Evolutionary conservation across 2,113 vertebrate genomes (phyloP).

Genomic region (Panurus biarmicus): DNA sequence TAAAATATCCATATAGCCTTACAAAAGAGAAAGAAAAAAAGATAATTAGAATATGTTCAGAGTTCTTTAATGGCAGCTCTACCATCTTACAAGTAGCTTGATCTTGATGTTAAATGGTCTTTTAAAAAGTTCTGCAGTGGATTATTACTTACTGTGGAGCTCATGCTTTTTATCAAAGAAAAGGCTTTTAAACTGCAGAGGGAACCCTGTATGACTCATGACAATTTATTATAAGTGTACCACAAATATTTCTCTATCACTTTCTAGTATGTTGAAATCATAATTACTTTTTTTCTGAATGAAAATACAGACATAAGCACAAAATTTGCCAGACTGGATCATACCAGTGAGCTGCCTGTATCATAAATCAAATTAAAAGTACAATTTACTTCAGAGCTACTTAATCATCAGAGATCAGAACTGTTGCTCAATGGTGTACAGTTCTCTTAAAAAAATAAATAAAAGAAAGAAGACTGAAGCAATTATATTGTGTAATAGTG

Average conservation of each 20-base stretch:
- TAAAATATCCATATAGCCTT: constrained; percentile 15
- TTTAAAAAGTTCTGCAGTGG: not conserved
- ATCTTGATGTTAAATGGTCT: not conserved
- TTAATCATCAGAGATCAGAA: not conserved
- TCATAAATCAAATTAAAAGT: not conserved
- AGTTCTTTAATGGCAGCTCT: not conserved
- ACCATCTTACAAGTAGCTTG: not conserved
- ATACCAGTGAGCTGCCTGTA: not conserved
- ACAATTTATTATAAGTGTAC: not conserved
- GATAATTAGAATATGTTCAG: not conserved
- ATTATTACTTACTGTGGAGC: not conserved
- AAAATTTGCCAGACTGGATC: not conserved
- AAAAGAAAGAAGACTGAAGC: not conserved
- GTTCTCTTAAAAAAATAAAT: not conserved
- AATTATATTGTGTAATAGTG: not conserved
- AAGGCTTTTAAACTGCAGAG: not conserved
- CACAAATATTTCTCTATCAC: not conserved
- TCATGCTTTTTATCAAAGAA: not conserved
- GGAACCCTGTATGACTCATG: not conserved
- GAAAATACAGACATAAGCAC: not conserved
- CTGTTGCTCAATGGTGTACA: constrained; percentile 3
- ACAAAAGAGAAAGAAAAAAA: not conserved
- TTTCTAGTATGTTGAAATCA: not conserved
- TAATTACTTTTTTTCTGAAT: not conserved
- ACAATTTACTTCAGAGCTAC: not conserved